A percentile compares a stretch with the other conserved stretches of the same genome.
phyloP scores from a whole-genome alignment of 2,888 invertebrate species.

The Lochmaea crataegi region DNA sequence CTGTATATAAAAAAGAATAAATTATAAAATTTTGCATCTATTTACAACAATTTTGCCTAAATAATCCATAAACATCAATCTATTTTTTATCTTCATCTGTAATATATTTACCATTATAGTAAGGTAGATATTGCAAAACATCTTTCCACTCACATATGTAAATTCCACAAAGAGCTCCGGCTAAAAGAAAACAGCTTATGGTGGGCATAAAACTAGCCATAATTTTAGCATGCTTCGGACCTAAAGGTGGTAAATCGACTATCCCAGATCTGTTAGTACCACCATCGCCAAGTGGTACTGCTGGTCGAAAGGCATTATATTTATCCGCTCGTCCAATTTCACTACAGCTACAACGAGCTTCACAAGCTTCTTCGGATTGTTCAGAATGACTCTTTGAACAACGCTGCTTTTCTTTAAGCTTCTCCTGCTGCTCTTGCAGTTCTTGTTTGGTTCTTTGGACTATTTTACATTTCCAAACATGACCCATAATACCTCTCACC shows the following conservation, averaged over 20 bases:
- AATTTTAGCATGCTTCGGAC: slow-evolving; percentile 16
- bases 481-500: neutral
- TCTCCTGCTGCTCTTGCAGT: neutral
- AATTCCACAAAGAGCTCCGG: slow-evolving; percentile 28
- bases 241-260: slow-evolving; percentile 8
- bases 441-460: slow-evolving; percentile 12
- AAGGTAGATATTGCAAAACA: slow-evolving; percentile 78
- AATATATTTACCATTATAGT: slow-evolving; percentile 79
- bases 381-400: neutral
- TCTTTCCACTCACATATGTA: slow-evolving; percentile 86
- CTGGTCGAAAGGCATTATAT: neutral
- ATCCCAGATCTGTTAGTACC: neutral
- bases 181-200: slow-evolving; percentile 8
- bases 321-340: neutral
- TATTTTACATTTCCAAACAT: slow-evolving; percentile 10
- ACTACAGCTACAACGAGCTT: neutral
- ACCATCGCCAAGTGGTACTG: neutral
- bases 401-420: neutral
- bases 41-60: no score
- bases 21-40: no score
- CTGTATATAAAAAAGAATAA: no score
- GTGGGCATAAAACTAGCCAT: slow-evolving; percentile 9
- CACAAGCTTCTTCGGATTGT: neutral
- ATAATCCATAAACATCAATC: neutral
- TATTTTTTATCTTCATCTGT: slow-evolving; percentile 58